These are phyloP conservation scores for Salvelinus sp. DNA, from an alignment of 2,113 vertebrate genomes.

Conservation along the genomic window DNA sequence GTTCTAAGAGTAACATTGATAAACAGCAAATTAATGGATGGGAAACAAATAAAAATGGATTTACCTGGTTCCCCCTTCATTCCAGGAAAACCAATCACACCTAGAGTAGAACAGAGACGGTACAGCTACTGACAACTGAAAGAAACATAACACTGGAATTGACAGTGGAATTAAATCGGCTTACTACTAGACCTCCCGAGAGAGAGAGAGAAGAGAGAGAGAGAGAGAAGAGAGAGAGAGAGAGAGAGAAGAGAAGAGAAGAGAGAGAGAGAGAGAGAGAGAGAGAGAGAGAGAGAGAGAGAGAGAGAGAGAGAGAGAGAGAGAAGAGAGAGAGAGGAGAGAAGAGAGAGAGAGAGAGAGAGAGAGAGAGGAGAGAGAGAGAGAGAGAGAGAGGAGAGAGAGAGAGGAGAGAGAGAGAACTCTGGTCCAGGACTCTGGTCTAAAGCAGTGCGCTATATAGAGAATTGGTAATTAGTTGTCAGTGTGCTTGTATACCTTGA, in stretches of 20 bases:
- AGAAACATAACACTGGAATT: neutral
- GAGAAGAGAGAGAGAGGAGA: no score
- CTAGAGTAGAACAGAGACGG: constrained; percentile 42
- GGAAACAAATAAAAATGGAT: neutral
- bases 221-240: no score
- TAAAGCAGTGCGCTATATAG: no score
- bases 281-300: no score
- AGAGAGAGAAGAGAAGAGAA: no score
- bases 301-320: no score
- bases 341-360: no score
- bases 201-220: no score
- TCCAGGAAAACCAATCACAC: constrained; percentile 68
- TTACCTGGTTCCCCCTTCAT: constrained; percentile 63
- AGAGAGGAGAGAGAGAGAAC: neutral
- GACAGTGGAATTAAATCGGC: neutral
- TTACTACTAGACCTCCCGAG: no score
- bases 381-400: no score
- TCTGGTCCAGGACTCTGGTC: no score
- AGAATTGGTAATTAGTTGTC: neutral
- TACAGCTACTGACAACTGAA: neutral
- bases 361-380: no score
- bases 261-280: neutral
- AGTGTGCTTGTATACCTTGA: constrained; percentile 48
- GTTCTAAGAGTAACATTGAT: neutral
- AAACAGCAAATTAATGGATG: neutral